Percentiles rank a stretch among this genome's conserved stretches.
phyloP scores from a whole-genome alignment of 1,140 invertebrate genomes.

The Gonioctena quinquepunctata region DNA sequence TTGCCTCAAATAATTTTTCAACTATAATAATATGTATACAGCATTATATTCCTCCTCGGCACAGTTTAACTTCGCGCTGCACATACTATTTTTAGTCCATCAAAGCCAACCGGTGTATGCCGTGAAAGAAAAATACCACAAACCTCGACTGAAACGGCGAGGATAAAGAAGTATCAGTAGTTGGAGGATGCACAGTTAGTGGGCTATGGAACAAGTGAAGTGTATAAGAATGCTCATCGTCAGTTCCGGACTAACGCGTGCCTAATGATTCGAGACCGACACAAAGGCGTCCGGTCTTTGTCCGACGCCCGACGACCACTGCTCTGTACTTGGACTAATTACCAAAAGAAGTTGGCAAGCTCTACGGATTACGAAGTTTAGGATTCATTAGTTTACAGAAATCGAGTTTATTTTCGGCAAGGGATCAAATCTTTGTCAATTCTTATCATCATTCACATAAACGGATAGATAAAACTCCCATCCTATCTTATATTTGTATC shows the following conservation, averaged over 20 bases:
- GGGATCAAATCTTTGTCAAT: too few relatives aligned
- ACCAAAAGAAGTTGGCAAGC: not conserved
- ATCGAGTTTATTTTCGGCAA: too few relatives aligned
- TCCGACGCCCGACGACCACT: not conserved
- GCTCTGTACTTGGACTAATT: conserved; percentile 4
- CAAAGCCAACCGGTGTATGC: not conserved
- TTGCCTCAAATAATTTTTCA: too few relatives aligned
- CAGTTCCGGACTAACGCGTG: conserved; percentile 47
- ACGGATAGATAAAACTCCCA: too few relatives aligned
- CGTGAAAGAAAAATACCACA: not conserved
- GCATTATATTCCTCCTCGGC: too few relatives aligned
- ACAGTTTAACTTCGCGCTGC: not conserved
- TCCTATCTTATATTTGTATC: too few relatives aligned
- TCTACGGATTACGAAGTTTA: not conserved
- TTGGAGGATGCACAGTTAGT: conserved; percentile 27
- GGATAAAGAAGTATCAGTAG: not conserved
- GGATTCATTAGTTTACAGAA: too few relatives aligned
- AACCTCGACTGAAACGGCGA: not conserved
- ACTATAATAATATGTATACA: too few relatives aligned
- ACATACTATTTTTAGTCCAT: not conserved
- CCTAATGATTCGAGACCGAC: conserved; percentile 48
- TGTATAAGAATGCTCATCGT: conserved; percentile 48
- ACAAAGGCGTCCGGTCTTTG: conserved; percentile 40
- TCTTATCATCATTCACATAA: too few relatives aligned
- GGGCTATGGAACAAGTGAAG: conserved; percentile 39